These are phyloP conservation scores for Larimichthys polyactis DNA, from an alignment of 2,113 vertebrate genomes.

Conservation along the genomic window DNA sequence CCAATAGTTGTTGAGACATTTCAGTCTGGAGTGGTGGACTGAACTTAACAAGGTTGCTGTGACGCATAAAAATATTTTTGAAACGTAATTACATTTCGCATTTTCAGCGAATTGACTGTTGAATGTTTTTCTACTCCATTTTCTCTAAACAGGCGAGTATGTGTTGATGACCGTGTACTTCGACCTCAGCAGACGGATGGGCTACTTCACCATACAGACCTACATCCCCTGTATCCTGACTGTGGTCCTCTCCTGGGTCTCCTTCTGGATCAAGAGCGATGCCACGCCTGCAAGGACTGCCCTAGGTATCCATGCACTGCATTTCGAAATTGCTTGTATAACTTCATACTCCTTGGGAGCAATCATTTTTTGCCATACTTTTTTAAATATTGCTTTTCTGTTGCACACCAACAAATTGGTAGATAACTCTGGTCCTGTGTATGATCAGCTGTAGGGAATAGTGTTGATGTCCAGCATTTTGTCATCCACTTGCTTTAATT, in stretches of 20 bases:
- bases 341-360: background rate
- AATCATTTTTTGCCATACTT: background rate
- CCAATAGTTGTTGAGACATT: too few species aligned
- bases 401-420: background rate
- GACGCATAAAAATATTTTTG: too few species aligned
- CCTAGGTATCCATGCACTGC: conserved; percentile 83
- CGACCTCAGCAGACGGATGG: conserved; percentile 96
- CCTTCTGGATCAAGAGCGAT: conserved; percentile 98
- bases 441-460: background rate
- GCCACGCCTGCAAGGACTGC: conserved; percentile 96
- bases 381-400: conserved; percentile 4
- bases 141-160: conserved; percentile 89
- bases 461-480: background rate
- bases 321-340: background rate
- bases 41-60: too few species aligned
- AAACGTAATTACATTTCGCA: too few species aligned
- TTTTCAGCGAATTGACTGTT: too few species aligned
- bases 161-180: conserved; percentile 97
- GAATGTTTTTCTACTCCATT: background rate
- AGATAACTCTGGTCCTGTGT: background rate
- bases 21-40: too few species aligned
- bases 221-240: conserved; percentile 98
- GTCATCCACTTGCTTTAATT: conserved; percentile 6
- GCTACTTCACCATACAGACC: conserved; percentile 98
- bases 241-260: conserved; percentile 98